Evolutionary conservation across 2,797 vertebrate genomes (phyloP).

Genomic region (Toxotes lorentzi): DNA sequence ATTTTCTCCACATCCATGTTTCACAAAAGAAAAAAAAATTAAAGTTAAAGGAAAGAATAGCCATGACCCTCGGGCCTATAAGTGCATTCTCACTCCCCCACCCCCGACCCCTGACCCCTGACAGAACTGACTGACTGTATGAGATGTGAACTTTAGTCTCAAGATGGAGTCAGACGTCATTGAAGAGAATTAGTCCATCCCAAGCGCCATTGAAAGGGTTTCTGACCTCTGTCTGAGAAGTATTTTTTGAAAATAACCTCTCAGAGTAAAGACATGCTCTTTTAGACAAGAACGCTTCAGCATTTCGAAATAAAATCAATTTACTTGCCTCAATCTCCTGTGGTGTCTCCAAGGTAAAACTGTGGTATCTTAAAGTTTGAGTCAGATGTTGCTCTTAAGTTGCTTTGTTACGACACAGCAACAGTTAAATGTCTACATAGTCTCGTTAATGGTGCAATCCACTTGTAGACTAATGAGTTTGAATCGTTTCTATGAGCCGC

Average conservation of each 20-base stretch:
- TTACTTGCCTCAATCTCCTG: background rate
- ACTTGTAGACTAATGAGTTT: background rate
- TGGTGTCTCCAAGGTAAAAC: background rate
- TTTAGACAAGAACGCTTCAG: constrained; percentile 8
- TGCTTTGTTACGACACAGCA: background rate
- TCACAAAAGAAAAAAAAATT: constrained; percentile 15
- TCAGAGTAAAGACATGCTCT: background rate
- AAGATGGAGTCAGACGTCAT: constrained; percentile 30
- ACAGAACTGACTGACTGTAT: constrained; percentile 7
- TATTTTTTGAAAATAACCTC: constrained; percentile 38
- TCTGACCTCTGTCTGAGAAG: constrained; percentile 26
- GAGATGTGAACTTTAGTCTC: constrained; percentile 51
- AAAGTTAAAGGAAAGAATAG: constrained; percentile 23
- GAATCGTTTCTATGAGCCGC: background rate
- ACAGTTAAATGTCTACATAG: background rate
- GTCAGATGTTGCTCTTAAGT: background rate
- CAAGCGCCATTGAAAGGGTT: constrained; percentile 16
- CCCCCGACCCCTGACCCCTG: no score
- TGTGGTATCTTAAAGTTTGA: background rate
- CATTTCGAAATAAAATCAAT: constrained; percentile 7
- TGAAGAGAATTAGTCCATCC: constrained; percentile 32
- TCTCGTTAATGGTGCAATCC: background rate
- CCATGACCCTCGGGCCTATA: constrained; percentile 11
- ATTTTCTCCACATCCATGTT: background rate
- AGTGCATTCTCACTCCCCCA: constrained; percentile 25